Percentiles rank a stretch among this genome's conserved stretches.
phyloP scores from a whole-genome alignment of 2,113 vertebrate genomes.

The Empidonax alnorum region DNA sequence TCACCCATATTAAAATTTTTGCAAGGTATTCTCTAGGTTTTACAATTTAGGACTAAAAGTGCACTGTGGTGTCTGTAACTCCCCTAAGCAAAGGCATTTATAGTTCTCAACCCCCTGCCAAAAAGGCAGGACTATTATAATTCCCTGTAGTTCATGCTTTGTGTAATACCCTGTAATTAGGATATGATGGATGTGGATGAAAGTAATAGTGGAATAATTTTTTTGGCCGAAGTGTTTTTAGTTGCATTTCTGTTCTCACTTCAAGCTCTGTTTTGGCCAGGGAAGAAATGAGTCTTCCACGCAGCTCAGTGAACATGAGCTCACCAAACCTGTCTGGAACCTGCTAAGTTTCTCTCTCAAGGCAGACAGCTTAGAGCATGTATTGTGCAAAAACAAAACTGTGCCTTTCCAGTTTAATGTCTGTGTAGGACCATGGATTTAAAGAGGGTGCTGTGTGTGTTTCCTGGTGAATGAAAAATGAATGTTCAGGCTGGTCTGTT shows the following conservation, averaged over 20 bases:
- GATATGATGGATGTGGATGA: background rate
- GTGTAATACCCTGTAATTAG: background rate
- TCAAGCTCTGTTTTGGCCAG: background rate
- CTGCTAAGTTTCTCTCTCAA: background rate
- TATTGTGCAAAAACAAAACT: background rate
- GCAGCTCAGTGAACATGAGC: background rate
- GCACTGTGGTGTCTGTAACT: background rate
- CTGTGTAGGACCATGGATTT: background rate
- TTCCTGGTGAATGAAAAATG: background rate
- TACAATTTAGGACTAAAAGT: background rate
- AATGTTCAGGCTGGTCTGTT: background rate
- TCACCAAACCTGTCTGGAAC: conserved; percentile 19
- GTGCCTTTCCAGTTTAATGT: background rate
- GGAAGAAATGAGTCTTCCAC: background rate
- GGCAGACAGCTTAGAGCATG: background rate
- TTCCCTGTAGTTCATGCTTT: background rate
- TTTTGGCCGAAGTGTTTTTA: background rate
- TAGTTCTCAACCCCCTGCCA: background rate
- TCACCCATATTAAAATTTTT: background rate
- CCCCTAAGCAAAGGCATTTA: background rate
- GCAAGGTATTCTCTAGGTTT: background rate
- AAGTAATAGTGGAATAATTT: background rate
- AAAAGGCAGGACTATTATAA: background rate
- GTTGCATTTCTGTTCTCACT: background rate
- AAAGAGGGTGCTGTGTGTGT: background rate